Evolutionary conservation across 2,113 vertebrate genomes (phyloP).

Genomic region (Picathartes gymnocephalus): DNA sequence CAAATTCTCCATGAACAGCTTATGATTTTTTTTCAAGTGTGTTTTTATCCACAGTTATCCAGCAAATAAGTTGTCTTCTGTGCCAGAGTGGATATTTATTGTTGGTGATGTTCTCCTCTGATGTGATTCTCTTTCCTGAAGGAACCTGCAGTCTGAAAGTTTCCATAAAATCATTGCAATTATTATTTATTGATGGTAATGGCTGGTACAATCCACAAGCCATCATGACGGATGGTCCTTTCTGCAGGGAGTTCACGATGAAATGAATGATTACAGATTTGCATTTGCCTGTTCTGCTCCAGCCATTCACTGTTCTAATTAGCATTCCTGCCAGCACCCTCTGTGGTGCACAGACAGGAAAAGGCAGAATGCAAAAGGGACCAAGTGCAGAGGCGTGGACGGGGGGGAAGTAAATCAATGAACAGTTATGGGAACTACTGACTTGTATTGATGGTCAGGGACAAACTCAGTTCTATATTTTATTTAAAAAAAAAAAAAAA

Average conservation of each 20-base stretch:
- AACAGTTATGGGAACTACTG: not conserved
- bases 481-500: not conserved
- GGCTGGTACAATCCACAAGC: not conserved
- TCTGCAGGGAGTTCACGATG: not conserved
- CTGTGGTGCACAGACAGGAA: not conserved
- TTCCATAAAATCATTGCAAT: slow-evolving; percentile 13
- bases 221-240: not conserved
- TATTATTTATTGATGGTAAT: slow-evolving; percentile 39
- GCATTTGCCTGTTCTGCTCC: slow-evolving; percentile 7
- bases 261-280: slow-evolving; percentile 6
- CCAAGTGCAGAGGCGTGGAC: rapidly evolving
- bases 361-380: not conserved
- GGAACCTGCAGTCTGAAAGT: not conserved
- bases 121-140: slow-evolving; percentile 19
- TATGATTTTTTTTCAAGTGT: not conserved
- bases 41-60: not conserved
- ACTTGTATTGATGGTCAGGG: not conserved
- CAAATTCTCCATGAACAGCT: not conserved
- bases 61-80: not conserved
- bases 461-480: not conserved
- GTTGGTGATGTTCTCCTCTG: not conserved
- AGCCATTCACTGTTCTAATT: not conserved
- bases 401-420: not conserved
- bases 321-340: slow-evolving; percentile 15
- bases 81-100: not conserved